phyloP scores from a whole-genome alignment of 2,113 vertebrate species.

The Ursus arctos region DNA sequence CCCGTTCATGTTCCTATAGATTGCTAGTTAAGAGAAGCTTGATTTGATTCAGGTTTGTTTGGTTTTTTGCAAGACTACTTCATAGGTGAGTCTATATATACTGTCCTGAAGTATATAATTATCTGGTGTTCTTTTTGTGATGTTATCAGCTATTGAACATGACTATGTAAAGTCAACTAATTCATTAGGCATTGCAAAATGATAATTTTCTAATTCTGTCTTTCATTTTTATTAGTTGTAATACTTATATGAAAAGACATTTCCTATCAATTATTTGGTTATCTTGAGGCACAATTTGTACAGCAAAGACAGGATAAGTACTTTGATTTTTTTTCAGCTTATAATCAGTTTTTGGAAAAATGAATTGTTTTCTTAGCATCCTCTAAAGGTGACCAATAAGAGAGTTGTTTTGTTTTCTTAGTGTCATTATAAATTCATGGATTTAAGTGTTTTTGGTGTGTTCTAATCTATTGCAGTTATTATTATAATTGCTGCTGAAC shows the following conservation, averaged over 20 bases:
- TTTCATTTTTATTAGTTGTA: slow-evolving; percentile 1
- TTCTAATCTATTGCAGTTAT: slow-evolving; percentile 39
- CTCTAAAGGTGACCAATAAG: not conserved
- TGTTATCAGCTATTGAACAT: slow-evolving; percentile 10
- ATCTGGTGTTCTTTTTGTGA: slow-evolving; percentile 9
- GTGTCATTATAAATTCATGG: not conserved
- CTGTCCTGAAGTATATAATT: not conserved
- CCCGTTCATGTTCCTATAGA: not conserved
- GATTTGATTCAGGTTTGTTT: not conserved
- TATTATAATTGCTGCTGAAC: not conserved
- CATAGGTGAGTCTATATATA: not conserved
- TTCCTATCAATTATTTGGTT: not conserved
- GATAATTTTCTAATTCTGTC: not conserved
- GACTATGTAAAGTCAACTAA: not conserved
- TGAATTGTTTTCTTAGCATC: not conserved
- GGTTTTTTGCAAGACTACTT: not conserved
- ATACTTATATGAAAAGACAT: not conserved
- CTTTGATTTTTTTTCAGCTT: not conserved
- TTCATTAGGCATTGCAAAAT: slow-evolving; percentile 28
- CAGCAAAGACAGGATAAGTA: not conserved
- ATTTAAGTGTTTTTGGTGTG: slow-evolving; percentile 11
- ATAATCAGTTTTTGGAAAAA: not conserved
- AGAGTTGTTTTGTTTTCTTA: not conserved
- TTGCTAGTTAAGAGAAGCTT: not conserved
- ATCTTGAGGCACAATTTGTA: not conserved